Conservation (phyloP, 2,113 vertebrate species). For the Psettodes erumei region DNA sequence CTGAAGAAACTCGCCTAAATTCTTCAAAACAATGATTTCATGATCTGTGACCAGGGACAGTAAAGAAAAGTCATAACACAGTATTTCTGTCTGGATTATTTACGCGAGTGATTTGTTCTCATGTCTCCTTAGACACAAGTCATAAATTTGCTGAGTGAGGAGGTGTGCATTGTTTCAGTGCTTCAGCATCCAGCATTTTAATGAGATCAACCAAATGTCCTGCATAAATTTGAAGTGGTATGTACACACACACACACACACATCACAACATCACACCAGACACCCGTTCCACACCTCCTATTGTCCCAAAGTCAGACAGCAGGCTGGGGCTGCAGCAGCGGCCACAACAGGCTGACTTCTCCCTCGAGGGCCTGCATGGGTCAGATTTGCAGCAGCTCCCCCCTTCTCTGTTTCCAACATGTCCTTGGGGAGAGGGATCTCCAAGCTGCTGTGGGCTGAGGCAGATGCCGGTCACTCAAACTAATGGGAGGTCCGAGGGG, state of each 20-base stretch:
- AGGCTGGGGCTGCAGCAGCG: constrained; percentile 54
- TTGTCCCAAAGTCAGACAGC: constrained; percentile 72
- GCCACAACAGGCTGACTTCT: constrained; percentile 60
- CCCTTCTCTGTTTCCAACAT: constrained; percentile 31
- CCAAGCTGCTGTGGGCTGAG: constrained; percentile 69
- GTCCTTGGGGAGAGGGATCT: constrained; percentile 66
- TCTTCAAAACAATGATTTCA: constrained; percentile 5
- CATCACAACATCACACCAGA: constrained; percentile 34
- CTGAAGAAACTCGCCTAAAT: neutral
- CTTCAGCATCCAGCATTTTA: constrained; percentile 49
- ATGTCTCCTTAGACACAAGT: constrained; percentile 14
- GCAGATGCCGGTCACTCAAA: constrained; percentile 75
- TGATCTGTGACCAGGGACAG: neutral
- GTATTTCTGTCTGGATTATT: constrained; percentile 13
- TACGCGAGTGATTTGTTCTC: constrained; percentile 18
- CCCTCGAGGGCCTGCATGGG: constrained; percentile 59
- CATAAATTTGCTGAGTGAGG: constrained; percentile 27
- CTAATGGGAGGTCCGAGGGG: constrained; percentile 59
- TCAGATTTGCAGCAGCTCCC: constrained; percentile 56
- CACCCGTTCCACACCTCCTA: constrained; percentile 50
- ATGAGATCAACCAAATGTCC: constrained; percentile 63
- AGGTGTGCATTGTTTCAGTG: constrained; percentile 21
- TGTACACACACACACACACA: constrained; percentile 5
- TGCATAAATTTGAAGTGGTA: constrained; percentile 42
- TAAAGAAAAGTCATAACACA: neutral